Evolutionary conservation across 1,140 invertebrate genomes (phyloP).

Genomic region (Idris sp.): DNA sequence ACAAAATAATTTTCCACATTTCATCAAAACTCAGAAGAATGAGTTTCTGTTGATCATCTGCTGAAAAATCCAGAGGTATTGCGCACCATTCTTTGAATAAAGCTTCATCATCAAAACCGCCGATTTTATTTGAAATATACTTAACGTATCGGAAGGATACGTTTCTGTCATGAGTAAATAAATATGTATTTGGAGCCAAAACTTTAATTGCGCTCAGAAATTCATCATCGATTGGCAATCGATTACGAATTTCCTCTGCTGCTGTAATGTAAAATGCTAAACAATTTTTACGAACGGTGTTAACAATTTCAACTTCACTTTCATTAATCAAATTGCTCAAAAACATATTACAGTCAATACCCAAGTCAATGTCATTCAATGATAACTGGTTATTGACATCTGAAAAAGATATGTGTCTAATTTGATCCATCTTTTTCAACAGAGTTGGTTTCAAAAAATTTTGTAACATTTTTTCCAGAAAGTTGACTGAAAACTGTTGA

Average conservation of each 20-base stretch:
- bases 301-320: not conserved
- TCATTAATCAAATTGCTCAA: not conserved
- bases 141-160: not conserved
- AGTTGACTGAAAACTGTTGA: not conserved
- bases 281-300: constrained; percentile 3
- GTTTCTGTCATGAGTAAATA: not conserved
- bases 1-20: not conserved
- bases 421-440: not conserved
- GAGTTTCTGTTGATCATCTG: not conserved
- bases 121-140: constrained; percentile 18
- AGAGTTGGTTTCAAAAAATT: constrained; percentile 23
- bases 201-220: constrained; percentile 9
- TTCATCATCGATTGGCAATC: constrained; percentile 23
- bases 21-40: not conserved
- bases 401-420: constrained; percentile 1
- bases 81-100: constrained; percentile 5
- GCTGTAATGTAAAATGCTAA: constrained; percentile 35
- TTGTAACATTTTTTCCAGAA: constrained; percentile 6
- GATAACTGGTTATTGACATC: not conserved
- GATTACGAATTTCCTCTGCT: constrained; percentile 20
- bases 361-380: constrained; percentile 18
- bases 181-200: not conserved
- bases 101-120: constrained; percentile 7
- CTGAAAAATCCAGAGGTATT: constrained; percentile 1
- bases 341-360: constrained; percentile 7